These are phyloP conservation scores for Lophochroa leadbeateri DNA, from an alignment of 2,113 vertebrate genomes.

Conservation along the genomic window DNA sequence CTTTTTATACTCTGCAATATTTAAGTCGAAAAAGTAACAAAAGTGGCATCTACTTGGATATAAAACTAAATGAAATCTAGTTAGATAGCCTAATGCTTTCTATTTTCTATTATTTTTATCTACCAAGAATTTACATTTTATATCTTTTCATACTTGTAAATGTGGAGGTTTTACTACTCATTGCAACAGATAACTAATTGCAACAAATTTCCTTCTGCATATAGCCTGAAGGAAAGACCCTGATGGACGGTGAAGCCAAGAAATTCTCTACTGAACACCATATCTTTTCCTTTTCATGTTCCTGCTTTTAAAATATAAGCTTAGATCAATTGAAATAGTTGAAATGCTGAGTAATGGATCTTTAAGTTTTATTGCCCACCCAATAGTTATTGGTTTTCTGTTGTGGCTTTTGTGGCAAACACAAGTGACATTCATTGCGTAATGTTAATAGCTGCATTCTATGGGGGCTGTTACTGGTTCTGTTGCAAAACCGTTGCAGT, in stretches of 20 bases:
- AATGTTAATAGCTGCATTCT: background rate
- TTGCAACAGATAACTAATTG: background rate
- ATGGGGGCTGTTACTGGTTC: background rate
- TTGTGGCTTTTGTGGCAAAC: background rate
- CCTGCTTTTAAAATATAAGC: background rate
- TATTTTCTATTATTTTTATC: background rate
- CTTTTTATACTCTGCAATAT: background rate
- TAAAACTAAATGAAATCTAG: background rate
- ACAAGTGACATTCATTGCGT: background rate
- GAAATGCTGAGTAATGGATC: background rate
- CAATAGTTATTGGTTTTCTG: background rate
- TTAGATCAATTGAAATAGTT: background rate
- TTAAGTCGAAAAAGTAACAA: background rate
- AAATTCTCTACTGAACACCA: background rate
- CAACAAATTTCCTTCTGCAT: background rate
- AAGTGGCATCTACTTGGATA: background rate
- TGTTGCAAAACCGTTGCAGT: background rate
- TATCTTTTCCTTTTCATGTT: background rate
- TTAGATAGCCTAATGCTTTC: background rate
- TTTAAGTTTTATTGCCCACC: background rate
- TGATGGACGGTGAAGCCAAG: background rate
- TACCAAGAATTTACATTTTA: background rate
- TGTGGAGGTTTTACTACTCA: background rate
- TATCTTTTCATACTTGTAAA: background rate
- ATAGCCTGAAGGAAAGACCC: background rate